These are phyloP conservation scores for Amphipoea lucens DNA, from an alignment of 2,888 invertebrate genomes.

Conservation along the genomic window DNA sequence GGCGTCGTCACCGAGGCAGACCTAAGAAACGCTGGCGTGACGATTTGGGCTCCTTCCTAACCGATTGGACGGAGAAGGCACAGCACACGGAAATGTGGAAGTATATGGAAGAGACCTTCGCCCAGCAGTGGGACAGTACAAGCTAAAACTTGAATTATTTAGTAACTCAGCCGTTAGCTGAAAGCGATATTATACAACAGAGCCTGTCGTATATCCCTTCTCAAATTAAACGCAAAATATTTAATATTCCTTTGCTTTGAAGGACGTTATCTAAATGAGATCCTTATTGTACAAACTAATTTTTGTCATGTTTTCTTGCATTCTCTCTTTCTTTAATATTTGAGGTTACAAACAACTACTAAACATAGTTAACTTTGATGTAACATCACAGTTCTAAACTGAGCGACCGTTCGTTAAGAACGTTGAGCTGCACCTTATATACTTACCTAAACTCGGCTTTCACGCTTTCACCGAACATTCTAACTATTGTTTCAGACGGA, in stretches of 20 bases:
- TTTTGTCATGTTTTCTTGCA: neutral
- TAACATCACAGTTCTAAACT: neutral
- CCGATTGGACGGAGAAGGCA: no score
- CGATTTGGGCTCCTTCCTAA: no score
- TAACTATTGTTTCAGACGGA: neutral
- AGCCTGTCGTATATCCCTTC: neutral
- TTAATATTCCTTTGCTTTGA: slow-evolving; percentile 26
- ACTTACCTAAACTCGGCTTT: neutral
- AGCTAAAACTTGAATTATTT: neutral
- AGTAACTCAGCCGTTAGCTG: neutral
- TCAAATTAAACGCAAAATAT: neutral
- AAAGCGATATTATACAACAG: slow-evolving; percentile 1
- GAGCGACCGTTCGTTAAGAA: neutral
- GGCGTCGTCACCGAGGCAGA: no score
- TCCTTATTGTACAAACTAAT: slow-evolving; percentile 14
- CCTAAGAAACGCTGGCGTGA: no score
- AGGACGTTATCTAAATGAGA: slow-evolving; percentile 27
- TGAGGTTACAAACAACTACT: neutral
- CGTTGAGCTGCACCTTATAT: neutral
- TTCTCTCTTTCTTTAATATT: neutral
- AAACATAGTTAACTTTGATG: neutral
- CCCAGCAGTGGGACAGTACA: no score
- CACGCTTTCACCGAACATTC: no score
- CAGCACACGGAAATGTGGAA: no score
- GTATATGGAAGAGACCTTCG: no score